Percentiles rank a stretch among this genome's conserved stretches.
phyloP scores from a whole-genome alignment of 2,888 invertebrate genomes.

The Cheilosia soror region DNA sequence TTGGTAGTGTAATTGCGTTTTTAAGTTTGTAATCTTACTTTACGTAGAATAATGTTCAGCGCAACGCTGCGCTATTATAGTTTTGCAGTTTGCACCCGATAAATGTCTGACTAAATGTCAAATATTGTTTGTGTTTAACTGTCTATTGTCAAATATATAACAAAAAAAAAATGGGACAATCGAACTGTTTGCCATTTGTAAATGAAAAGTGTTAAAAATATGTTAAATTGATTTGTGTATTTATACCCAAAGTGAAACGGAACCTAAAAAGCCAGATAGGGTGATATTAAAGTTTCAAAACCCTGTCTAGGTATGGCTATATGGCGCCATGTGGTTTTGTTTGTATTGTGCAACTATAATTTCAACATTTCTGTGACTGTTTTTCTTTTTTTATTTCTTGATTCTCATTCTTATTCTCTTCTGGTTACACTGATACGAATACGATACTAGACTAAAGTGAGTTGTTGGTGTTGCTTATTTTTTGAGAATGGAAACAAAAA shows the following conservation, averaged over 20 bases:
- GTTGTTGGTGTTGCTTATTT: slow-evolving; percentile 11
- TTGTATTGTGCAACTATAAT: slow-evolving; percentile 63
- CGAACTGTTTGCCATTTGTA: too few relatives aligned
- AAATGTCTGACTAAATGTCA: too few relatives aligned
- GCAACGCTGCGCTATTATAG: too few relatives aligned
- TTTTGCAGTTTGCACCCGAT: too few relatives aligned
- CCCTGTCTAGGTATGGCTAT: slow-evolving; percentile 61
- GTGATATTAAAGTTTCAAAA: slow-evolving; percentile 34
- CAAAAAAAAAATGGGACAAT: too few relatives aligned
- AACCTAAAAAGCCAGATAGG: too few relatives aligned
- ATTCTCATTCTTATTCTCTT: slow-evolving; percentile 42
- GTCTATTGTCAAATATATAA: too few relatives aligned
- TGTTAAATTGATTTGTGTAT: not conserved
- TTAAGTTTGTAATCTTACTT: too few relatives aligned
- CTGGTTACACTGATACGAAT: not conserved
- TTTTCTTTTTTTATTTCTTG: slow-evolving; percentile 9
- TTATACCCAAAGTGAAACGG: too few relatives aligned
- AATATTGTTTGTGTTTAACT: too few relatives aligned
- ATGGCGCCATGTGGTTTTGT: slow-evolving; percentile 76
- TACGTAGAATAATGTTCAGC: too few relatives aligned
- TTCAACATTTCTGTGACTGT: slow-evolving; percentile 25
- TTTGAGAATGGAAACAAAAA: not conserved
- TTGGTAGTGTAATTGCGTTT: too few relatives aligned
- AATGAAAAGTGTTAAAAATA: not conserved
- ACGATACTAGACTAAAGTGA: not conserved